phyloP scores from a whole-genome alignment of 2,888 invertebrate species.

The Teleogryllus oceanicus region DNA sequence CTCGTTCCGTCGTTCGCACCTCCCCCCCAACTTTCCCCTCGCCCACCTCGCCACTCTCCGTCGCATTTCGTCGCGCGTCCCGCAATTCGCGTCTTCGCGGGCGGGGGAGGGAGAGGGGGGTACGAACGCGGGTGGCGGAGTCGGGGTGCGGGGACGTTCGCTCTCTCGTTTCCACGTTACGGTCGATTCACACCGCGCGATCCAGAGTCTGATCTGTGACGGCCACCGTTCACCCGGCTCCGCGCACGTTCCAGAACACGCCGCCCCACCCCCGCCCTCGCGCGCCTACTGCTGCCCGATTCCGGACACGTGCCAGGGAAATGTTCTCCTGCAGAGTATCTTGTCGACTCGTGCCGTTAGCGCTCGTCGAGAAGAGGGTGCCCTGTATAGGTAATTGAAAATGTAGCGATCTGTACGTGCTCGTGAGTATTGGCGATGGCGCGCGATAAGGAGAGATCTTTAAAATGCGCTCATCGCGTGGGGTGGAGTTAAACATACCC shows the following conservation, averaged over 20 bases:
- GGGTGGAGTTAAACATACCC: no score
- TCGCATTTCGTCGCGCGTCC: no score
- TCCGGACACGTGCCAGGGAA: constrained; percentile 4
- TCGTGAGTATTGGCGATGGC: no score
- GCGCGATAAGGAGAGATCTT: no score
- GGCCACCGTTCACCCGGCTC: not conserved
- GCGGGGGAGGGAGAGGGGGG: no score
- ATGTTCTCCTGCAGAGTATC: not conserved
- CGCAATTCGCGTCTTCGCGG: no score
- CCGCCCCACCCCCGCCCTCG: not conserved
- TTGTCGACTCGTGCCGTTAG: not conserved
- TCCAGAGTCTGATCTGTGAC: not conserved
- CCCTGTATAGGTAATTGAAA: constrained; percentile 5
- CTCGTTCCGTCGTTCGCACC: no score
- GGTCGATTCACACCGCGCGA: not conserved
- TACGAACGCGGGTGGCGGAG: no score
- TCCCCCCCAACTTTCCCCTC: no score
- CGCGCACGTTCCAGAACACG: not conserved
- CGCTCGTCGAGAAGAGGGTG: not conserved
- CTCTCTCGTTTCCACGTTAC: not conserved
- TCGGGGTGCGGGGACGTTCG: no score
- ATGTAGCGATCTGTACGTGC: not conserved
- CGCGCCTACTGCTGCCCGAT: not conserved
- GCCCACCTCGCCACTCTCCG: no score
- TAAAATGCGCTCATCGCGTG: no score